These are phyloP conservation scores for Poecilia gillii DNA, from an alignment of 2,797 vertebrate species.

Conservation along the genomic window DNA sequence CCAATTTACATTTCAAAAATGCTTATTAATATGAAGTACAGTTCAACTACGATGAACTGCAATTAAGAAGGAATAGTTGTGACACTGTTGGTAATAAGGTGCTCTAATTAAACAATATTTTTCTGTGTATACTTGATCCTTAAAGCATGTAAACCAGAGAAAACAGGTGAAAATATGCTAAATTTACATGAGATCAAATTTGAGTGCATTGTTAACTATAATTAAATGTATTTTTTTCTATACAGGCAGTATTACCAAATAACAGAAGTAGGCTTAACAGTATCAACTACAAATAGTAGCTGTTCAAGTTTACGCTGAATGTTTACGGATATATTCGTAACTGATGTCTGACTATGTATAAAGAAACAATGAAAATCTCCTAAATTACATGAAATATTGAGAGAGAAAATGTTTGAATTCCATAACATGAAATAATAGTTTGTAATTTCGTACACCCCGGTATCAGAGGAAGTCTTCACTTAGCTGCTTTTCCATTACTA, in stretches of 20 bases:
- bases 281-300: background rate
- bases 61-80: conserved; percentile 18
- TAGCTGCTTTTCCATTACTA: too few relatives aligned
- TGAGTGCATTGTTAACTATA: background rate
- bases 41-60: background rate
- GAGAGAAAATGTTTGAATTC: too few relatives aligned
- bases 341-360: too few relatives aligned
- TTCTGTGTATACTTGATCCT: background rate
- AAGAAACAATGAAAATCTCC: background rate
- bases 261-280: background rate
- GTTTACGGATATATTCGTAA: too few relatives aligned
- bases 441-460: too few relatives aligned
- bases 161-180: background rate
- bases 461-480: too few relatives aligned
- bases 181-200: background rate
- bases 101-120: background rate
- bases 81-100: conserved; percentile 21
- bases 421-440: too few relatives aligned
- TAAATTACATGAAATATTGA: background rate
- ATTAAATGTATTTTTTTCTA: background rate
- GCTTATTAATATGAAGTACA: background rate
- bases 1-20: background rate
- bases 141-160: background rate
- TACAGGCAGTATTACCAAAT: background rate
- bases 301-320: background rate